These are phyloP conservation scores for Pocillopora grandis DNA, from an alignment of 92 coral and sea anemone species.

Conservation along the genomic window DNA sequence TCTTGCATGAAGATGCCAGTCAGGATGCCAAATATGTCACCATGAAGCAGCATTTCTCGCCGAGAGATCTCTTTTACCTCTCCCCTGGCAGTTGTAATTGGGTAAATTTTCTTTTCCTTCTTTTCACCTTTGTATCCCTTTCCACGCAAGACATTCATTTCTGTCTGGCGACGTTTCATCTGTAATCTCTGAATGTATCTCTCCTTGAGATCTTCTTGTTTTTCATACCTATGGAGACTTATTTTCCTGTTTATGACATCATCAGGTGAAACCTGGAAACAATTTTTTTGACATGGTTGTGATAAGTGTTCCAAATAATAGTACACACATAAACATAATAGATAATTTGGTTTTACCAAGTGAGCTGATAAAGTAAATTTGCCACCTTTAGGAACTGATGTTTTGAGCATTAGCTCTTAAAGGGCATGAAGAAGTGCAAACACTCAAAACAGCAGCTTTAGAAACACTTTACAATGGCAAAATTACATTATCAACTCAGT, in stretches of 20 bases:
- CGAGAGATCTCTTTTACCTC: constrained; percentile 89
- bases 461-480: no score
- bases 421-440: no score
- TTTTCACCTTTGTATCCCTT: constrained; percentile 81
- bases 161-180: constrained; percentile 81
- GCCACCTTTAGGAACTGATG: no score
- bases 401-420: no score
- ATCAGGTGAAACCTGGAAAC: constrained; percentile 76
- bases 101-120: constrained; percentile 78
- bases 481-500: no score
- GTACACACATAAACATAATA: no score
- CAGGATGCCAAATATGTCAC: constrained; percentile 93
- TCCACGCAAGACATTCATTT: constrained; percentile 74
- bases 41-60: constrained; percentile 87
- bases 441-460: no score
- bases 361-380: no score
- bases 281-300: no score
- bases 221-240: constrained; percentile 73
- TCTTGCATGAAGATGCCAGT: constrained; percentile 98
- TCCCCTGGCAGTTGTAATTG: constrained; percentile 85
- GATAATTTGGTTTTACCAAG: no score
- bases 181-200: constrained; percentile 84
- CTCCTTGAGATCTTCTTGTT: constrained; percentile 78
- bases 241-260: constrained; percentile 74
- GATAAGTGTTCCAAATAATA: no score